Evolutionary conservation across 92 coral and sea anemone genomes (phyloP).

Genomic region (Umimayanthus kanabou): DNA sequence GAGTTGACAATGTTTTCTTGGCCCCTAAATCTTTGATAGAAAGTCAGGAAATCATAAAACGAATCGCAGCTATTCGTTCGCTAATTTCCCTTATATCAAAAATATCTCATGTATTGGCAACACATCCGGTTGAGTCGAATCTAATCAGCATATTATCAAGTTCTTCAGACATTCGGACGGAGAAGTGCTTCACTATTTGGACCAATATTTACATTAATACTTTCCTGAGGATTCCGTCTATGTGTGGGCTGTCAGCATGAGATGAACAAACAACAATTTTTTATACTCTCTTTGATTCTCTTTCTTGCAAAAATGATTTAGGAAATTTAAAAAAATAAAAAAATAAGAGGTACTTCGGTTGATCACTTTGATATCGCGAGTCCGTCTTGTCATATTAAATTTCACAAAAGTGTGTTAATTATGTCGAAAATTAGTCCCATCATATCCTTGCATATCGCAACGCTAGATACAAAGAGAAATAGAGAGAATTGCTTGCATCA

Average conservation of each 20-base stretch:
- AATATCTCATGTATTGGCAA: not conserved
- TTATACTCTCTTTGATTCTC: not conserved
- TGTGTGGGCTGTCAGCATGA: not conserved
- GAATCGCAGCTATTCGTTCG: not conserved
- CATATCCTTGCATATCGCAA: too few species aligned
- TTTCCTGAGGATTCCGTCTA: not conserved
- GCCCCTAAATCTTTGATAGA: too few species aligned
- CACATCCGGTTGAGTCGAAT: not conserved
- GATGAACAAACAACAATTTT: too few species aligned
- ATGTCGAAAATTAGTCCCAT: too few species aligned
- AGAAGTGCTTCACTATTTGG: too few species aligned
- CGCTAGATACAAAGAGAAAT: too few species aligned
- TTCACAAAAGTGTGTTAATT: too few species aligned
- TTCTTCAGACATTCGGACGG: not conserved
- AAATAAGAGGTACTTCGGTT: not conserved
- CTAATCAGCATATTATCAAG: not conserved
- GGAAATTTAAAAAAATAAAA: too few species aligned
- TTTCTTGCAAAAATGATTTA: not conserved
- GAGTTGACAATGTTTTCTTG: not conserved
- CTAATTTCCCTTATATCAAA: constrained; percentile 28
- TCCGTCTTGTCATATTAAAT: too few species aligned
- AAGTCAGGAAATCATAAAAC: not conserved
- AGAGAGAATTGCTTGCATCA: too few species aligned
- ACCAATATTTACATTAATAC: not conserved
- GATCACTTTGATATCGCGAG: not conserved